These are phyloP conservation scores for Oryzias celebensis DNA, from an alignment of 2,113 vertebrate genomes.

Conservation along the genomic window DNA sequence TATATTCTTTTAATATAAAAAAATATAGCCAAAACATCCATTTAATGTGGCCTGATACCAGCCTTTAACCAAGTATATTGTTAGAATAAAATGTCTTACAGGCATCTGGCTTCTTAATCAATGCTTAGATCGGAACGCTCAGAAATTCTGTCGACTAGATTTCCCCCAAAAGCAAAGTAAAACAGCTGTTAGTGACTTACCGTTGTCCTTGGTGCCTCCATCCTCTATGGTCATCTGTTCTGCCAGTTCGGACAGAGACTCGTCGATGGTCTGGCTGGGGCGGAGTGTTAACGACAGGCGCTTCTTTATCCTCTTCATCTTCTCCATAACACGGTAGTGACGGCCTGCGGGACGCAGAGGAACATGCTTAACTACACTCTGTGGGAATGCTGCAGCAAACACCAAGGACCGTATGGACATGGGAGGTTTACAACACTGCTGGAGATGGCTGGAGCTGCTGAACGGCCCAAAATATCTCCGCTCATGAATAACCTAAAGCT, in stretches of 20 bases:
- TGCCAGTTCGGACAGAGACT: slow-evolving; percentile 94
- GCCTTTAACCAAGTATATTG: too few relatives aligned
- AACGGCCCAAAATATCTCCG: slow-evolving; percentile 44
- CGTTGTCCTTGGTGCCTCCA: slow-evolving; percentile 93
- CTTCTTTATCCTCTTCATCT: slow-evolving; percentile 98
- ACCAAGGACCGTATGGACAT: too few relatives aligned
- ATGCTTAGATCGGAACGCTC: too few relatives aligned
- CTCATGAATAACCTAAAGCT: slow-evolving; percentile 69
- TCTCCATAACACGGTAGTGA: slow-evolving; percentile 80
- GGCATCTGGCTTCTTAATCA: too few relatives aligned
- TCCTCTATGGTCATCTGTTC: slow-evolving; percentile 99
- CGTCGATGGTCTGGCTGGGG: slow-evolving; percentile 96
- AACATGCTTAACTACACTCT: not conserved
- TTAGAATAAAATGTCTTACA: too few relatives aligned
- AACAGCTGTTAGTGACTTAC: slow-evolving; percentile 32
- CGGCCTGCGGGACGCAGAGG: slow-evolving; percentile 74
- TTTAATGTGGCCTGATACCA: too few relatives aligned
- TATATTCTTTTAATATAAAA: too few relatives aligned
- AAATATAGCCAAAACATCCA: too few relatives aligned
- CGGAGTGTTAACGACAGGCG: slow-evolving; percentile 94
- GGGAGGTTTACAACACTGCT: too few relatives aligned
- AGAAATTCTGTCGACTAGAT: too few relatives aligned
- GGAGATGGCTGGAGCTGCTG: not conserved
- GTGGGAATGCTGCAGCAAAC: too few relatives aligned
- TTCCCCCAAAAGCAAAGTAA: not conserved